Base-by-base conservation (phyloP, 2,797 vertebrate species). In the Dendrocincla fuliginosa region DNA sequence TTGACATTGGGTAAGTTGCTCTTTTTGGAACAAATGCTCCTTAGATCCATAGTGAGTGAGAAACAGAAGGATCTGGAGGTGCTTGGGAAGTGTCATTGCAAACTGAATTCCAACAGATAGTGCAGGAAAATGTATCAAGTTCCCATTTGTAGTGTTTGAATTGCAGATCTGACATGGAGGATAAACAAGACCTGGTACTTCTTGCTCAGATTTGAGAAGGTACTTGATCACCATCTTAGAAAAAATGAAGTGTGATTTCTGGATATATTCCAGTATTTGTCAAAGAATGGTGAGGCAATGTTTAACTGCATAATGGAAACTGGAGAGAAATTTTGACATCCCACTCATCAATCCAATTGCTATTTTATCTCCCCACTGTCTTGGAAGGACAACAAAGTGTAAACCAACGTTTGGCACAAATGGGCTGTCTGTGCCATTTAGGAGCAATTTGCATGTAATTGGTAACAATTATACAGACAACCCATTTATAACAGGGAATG, bases 211-310 rank as follows among this genome's bases (percentile, higher is more conserved):
- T 84, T 88, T 94, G 55, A 68, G 75, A 91, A 92, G 85, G 55
- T 94, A 97, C 97, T 95, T 89, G 84, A 83, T 96, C 86, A 82
- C 85, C 57, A 64, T 90, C 90, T 95, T 94, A 92, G 88, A 93
- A 97, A 96, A 97, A 97, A 95, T 95, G 79, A 97, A 96, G 94
- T 96, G 96, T 89, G 96, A 97, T 93, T 96, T 97, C 95, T 97
- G 96, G 93, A 92, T 94, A 49, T 76, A 75, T 89, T 95, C 76
- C 93, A 95, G 88, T 87, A 65, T 95, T 88, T 92, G 84, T 95
- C 65, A 87, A 88, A 97, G 92, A 94, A 91, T 68, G 84, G 71
- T 96, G 95, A 96, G 65, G 84, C 96, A 94, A 93, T 85, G 95
- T 95, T 95, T 97, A 96, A 89, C 90, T 95, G 92, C 93, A 94